phyloP scores from a whole-genome alignment of 2,113 vertebrate species.

The Tachysurus vachellii region DNA sequence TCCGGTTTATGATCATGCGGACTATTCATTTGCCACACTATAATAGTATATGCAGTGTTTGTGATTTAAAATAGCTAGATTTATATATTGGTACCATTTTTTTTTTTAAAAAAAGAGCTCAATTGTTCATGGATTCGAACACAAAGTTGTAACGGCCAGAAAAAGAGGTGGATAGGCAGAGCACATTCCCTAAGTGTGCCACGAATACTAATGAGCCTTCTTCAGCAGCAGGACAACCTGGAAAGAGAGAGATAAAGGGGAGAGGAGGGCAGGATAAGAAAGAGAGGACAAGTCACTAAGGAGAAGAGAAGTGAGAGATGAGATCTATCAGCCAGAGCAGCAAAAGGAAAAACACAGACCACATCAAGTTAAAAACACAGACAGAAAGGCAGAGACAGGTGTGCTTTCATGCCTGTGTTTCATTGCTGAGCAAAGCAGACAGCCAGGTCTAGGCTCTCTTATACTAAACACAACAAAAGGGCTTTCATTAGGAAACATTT shows the following conservation, averaged over 20 bases:
- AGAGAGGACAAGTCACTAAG: constrained; percentile 29
- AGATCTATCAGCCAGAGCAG: constrained; percentile 14
- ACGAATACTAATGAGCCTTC: constrained; percentile 61
- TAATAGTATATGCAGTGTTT: constrained; percentile 59
- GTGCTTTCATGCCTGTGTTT: constrained; percentile 1
- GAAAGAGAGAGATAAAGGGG: constrained; percentile 28
- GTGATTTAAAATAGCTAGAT: constrained; percentile 64
- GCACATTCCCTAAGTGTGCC: constrained; percentile 57
- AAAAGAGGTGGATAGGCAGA: constrained; percentile 63
- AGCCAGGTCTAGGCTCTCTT: neutral
- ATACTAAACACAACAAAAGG: neutral
- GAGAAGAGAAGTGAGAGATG: constrained; percentile 30
- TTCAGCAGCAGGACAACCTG: constrained; percentile 33
- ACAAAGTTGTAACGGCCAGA: constrained; percentile 67
- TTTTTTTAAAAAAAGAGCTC: constrained; percentile 55
- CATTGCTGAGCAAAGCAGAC: neutral
- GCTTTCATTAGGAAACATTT: neutral
- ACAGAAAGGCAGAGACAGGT: constrained; percentile 6
- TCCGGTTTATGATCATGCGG: constrained; percentile 60
- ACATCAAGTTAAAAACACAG: constrained; percentile 17
- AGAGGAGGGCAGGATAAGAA: constrained; percentile 35
- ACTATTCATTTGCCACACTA: constrained; percentile 59
- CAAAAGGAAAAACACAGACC: constrained; percentile 33
- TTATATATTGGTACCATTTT: constrained; percentile 66
- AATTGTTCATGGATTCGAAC: constrained; percentile 72